A percentile compares a stretch with the other conserved stretches of the same genome.
Conservation (phyloP, 2,113 vertebrate genomes). For the Melanocharis versteri region DNA sequence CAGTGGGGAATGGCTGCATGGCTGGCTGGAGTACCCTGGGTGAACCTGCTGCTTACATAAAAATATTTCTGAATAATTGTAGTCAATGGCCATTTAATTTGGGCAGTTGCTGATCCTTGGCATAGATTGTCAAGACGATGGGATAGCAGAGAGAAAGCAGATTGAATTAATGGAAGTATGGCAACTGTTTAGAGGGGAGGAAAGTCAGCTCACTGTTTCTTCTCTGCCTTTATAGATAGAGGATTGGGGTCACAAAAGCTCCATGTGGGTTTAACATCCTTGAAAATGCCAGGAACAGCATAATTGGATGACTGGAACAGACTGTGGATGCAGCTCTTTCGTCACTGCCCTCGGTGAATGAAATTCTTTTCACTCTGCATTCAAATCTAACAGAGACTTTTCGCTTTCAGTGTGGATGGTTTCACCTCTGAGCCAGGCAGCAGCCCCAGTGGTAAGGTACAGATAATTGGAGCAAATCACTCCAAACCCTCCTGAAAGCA, state of each 20-base stretch:
- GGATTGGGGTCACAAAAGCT: background rate
- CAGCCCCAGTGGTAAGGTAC: background rate
- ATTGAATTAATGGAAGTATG: background rate
- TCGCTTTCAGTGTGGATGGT: background rate
- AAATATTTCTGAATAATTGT: background rate
- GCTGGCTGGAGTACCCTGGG: background rate
- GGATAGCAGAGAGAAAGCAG: background rate
- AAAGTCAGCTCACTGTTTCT: background rate
- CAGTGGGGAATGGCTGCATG: background rate
- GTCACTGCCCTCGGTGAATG: background rate
- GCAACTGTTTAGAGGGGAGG: background rate
- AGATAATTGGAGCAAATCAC: background rate
- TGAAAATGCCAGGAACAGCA: background rate
- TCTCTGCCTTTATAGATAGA: background rate
- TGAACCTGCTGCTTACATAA: background rate
- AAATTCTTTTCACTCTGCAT: background rate
- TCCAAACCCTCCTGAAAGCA: background rate
- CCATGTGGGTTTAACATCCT: background rate
- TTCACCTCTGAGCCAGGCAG: background rate
- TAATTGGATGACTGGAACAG: background rate
- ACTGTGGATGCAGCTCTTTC: background rate
- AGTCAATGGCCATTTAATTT: background rate
- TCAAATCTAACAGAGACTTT: background rate
- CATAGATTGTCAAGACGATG: background rate
- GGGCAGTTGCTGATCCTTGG: background rate